phyloP scores from a whole-genome alignment of 2,113 vertebrate genomes.

The Conger conger region DNA sequence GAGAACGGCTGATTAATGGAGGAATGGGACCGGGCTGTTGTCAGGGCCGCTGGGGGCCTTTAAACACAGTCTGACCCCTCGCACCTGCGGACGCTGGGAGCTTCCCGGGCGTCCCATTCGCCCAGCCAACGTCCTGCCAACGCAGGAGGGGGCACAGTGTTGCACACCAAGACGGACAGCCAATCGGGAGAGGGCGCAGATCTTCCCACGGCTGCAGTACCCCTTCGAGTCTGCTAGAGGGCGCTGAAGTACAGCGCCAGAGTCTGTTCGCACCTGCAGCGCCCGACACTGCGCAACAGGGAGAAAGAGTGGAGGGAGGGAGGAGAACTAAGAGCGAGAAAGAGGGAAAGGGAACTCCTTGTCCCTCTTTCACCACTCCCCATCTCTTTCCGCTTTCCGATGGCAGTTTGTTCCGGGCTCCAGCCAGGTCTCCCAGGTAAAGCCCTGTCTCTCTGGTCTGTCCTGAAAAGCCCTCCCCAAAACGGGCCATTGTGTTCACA shows the following conservation, averaged over 20 bases:
- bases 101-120: no score
- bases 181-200: neutral
- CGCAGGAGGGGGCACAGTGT: neutral
- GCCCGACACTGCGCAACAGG: neutral
- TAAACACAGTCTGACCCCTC: neutral
- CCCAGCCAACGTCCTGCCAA: neutral
- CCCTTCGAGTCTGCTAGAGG: neutral
- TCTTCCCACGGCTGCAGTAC: neutral
- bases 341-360: neutral
- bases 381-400: neutral
- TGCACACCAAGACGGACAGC: no score
- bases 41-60: neutral
- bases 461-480: neutral
- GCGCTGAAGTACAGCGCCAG: neutral
- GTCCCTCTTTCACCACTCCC: neutral
- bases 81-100: no score
- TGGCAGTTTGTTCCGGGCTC: neutral
- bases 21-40: neutral
- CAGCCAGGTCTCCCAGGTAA: neutral
- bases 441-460: neutral
- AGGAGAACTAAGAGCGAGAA: neutral
- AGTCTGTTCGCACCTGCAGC: neutral
- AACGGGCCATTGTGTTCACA: slow-evolving; percentile 27
- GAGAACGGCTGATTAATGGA: neutral
- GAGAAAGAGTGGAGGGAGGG: neutral